A percentile compares a stretch with the other conserved stretches of the same genome.
Conservation (phyloP, 2,113 vertebrate species). For the Trogon surrucura region DNA sequence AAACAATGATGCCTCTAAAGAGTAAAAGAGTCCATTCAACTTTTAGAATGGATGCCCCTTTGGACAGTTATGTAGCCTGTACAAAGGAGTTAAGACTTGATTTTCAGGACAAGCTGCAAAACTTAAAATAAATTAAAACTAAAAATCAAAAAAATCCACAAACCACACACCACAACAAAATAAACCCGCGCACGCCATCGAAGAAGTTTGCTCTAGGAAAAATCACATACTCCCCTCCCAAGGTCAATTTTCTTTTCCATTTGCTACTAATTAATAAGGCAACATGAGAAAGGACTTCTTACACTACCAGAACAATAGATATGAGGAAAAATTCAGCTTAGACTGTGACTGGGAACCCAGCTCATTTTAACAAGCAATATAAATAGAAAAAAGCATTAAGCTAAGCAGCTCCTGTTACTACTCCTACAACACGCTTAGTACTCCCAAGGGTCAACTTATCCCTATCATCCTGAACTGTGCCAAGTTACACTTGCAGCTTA, state of each 20-base stretch:
- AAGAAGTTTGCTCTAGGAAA: background rate
- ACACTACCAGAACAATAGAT: rapidly evolving
- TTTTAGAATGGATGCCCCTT: background rate
- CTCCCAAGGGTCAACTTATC: background rate
- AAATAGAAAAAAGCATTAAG: background rate
- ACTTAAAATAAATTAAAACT: background rate
- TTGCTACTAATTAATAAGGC: background rate
- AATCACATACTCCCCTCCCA: background rate
- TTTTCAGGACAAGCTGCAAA: background rate
- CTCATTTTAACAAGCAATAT: background rate
- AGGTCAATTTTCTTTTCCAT: background rate
- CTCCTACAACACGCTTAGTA: background rate
- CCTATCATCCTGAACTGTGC: background rate
- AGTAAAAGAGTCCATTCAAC: background rate
- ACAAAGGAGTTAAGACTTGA: background rate
- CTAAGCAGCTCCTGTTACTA: background rate
- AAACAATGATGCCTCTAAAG: background rate
- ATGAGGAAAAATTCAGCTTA: background rate
- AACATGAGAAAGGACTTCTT: background rate
- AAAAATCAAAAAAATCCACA: background rate
- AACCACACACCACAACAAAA: background rate
- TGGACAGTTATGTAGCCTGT: background rate
- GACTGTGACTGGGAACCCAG: background rate
- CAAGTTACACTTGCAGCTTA: background rate
- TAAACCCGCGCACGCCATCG: background rate